Percentiles rank a stretch among this genome's conserved stretches.
These are phyloP conservation scores for Chironomus riparius DNA, from an alignment of 2,888 invertebrate genomes.

Conservation along the genomic window DNA sequence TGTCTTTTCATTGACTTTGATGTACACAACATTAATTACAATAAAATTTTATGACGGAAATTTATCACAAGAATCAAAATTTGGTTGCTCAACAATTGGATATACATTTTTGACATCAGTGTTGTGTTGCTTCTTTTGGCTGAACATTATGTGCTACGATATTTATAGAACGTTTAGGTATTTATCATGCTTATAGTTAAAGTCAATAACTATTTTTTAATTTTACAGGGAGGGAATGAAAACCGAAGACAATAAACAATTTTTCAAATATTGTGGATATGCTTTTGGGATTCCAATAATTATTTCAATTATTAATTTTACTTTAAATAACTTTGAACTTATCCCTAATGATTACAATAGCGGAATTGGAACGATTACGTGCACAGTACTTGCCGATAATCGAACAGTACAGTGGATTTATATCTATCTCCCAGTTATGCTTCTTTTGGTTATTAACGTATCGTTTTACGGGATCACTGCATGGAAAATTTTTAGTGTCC, in stretches of 20 bases:
- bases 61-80: no score
- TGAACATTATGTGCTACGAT: background rate
- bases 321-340: background rate
- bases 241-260: background rate
- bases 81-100: background rate
- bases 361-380: background rate
- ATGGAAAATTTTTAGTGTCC: background rate
- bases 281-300: background rate
- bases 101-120: background rate
- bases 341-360: background rate
- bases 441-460: background rate
- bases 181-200: no score
- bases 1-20: slow-evolving; percentile 54
- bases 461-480: background rate
- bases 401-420: background rate
- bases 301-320: background rate
- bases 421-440: background rate
- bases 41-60: background rate
- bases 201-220: background rate
- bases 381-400: background rate
- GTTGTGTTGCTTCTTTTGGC: background rate
- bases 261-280: background rate
- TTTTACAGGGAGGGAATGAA: background rate
- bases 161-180: background rate
- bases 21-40: slow-evolving; percentile 38